Conservation (phyloP, 2,797 vertebrate species). For the Loris lydekkerianus region DNA sequence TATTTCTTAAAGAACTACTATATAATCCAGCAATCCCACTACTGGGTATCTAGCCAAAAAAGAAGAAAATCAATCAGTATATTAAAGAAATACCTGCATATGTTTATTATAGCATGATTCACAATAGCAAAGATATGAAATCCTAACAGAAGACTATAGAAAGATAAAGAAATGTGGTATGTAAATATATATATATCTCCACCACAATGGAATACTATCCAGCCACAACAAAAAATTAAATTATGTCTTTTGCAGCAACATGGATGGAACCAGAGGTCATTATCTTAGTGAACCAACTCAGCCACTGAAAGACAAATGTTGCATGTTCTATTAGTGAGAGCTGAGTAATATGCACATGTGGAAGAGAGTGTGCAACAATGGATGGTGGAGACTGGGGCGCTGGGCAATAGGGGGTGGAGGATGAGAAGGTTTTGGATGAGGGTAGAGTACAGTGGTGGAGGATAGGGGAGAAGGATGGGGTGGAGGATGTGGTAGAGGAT, state of each 20-base stretch:
- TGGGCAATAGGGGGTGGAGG: too few relatives aligned
- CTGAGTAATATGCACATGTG: background rate
- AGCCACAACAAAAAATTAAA: background rate
- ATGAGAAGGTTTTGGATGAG: too few relatives aligned
- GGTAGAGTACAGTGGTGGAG: too few relatives aligned
- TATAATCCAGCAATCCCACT: background rate
- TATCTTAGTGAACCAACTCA: background rate
- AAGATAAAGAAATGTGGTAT: background rate
- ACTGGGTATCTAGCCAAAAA: background rate
- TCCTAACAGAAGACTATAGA: background rate
- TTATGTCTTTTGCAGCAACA: background rate
- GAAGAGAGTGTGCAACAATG: background rate
- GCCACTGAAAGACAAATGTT: background rate
- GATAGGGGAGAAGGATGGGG: too few relatives aligned
- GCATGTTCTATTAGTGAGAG: background rate
- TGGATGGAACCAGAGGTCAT: background rate
- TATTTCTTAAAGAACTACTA: background rate
- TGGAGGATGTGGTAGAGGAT: background rate
- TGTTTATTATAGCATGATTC: background rate
- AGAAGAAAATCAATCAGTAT: background rate
- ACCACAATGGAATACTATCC: background rate
- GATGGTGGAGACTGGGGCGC: background rate
- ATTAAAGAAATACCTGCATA: background rate
- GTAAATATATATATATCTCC: background rate
- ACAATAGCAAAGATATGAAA: background rate